Base-by-base conservation (phyloP, 2,888 invertebrate genomes). In the Pycnomerus fuliginosus region DNA sequence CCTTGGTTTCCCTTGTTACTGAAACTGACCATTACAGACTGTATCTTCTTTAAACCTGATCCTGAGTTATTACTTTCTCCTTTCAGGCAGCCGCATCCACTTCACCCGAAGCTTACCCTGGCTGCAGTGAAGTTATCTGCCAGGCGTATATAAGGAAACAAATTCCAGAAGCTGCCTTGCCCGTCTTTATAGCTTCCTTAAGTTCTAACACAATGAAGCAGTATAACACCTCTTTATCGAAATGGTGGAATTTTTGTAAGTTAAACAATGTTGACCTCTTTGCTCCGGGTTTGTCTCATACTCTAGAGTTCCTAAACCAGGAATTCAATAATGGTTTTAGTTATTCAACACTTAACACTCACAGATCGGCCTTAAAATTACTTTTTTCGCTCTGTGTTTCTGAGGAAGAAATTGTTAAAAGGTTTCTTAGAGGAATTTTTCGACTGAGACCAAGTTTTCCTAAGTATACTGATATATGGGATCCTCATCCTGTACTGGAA, bases 1-100 rank as follows among this genome's bases (percentile, higher is more conserved):
- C 55, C 60, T 1, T 65, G 61, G 64, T 65, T 48, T 32, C 62
- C 64, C 2, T 3, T 63, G 3, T 64, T 60, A 32, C 14, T 25
- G n/a, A 35, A 25, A 22, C 12, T 44, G 12, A 15, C 33, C 30
- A 22, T 32, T 5, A 3, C n/a, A 16, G 13, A 49, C 13, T 37
- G 43, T n/a, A 34, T 62, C 8, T 13, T 53, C 13, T 54, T 66
- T 17, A 4, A 42, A 17, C 61, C 62, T 7, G 24, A 34, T 16
- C 28, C 10, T 25, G 40, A 55, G 15, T 44, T 64, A 17, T 28
- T 64, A 20, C 34, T 46, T 24, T 61, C 55, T 20, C 55, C 56
- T 59, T 55, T 44, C 48, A 62, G 57, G 11, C 17, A 38, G 20
- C 25, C 43, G 4, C 62, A 61, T 15, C 62, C 61, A 7, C 27